These are phyloP conservation scores for Oxyruncus cristatus DNA, from an alignment of 2,113 vertebrate species.

Conservation along the genomic window DNA sequence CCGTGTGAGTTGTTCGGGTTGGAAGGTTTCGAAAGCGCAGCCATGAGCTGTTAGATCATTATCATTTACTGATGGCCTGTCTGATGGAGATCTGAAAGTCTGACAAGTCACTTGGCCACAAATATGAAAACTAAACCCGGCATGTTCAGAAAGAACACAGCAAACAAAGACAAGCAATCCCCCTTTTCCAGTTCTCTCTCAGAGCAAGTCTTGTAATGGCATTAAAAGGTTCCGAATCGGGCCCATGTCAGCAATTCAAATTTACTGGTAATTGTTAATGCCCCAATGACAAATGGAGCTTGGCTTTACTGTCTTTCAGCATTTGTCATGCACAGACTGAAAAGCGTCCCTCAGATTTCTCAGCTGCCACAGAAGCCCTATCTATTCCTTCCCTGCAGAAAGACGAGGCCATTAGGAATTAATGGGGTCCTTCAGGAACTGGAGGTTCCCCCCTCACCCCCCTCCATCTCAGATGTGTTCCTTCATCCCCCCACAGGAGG, in stretches of 20 bases:
- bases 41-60: rapidly evolving
- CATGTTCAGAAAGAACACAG: neutral
- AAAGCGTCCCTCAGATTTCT: neutral
- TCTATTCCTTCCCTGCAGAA: neutral
- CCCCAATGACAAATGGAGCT: neutral
- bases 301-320: neutral
- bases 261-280: neutral
- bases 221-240: neutral
- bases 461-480: neutral
- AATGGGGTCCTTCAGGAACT: neutral
- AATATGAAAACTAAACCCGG: neutral
- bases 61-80: neutral
- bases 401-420: neutral
- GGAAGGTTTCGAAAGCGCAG: neutral
- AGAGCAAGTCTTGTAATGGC: neutral
- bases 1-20: neutral
- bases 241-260: neutral
- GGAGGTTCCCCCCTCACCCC: neutral
- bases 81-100: neutral
- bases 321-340: neutral
- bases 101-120: neutral
- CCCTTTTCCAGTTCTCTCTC: neutral
- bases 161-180: neutral
- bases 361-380: neutral
- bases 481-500: neutral